A percentile compares a stretch with the other conserved stretches of the same genome.
phyloP scores from a whole-genome alignment of 2,888 invertebrate species.

The Zele albiditarsus region DNA sequence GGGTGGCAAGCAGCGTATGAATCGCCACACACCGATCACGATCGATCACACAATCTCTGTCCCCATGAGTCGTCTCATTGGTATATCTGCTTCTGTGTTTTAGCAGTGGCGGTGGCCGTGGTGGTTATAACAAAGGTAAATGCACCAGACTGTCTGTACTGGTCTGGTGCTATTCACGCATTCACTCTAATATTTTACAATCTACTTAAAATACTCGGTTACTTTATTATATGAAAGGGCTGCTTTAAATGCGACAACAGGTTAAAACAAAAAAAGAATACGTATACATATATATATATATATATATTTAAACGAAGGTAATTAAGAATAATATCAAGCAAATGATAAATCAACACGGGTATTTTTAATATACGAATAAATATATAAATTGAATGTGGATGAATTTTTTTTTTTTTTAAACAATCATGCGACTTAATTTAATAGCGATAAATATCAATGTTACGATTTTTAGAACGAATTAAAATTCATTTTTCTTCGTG shows the following conservation, averaged over 20 bases:
- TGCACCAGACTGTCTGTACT: constrained; percentile 82
- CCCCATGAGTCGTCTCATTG: constrained; percentile 81
- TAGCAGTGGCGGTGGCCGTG: constrained; percentile 95
- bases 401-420: neutral
- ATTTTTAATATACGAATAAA: neutral
- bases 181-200: constrained; percentile 72
- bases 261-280: neutral
- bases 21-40: constrained; percentile 74
- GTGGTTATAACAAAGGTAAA: constrained; percentile 98
- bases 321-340: neutral
- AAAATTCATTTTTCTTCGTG: neutral
- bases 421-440: neutral
- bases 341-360: neutral
- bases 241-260: constrained; percentile 57
- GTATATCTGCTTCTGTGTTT: constrained; percentile 88
- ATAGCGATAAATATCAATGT: neutral
- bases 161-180: constrained; percentile 84
- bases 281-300: neutral
- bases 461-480: neutral
- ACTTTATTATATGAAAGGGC: constrained; percentile 72
- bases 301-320: constrained; percentile 40
- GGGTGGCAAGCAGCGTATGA: constrained; percentile 75
- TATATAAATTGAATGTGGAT: constrained; percentile 2
- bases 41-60: constrained; percentile 71
- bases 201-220: constrained; percentile 68